These are phyloP conservation scores for Rhopalosiphum nymphaeae DNA, from an alignment of 2,888 invertebrate species.

Conservation along the genomic window DNA sequence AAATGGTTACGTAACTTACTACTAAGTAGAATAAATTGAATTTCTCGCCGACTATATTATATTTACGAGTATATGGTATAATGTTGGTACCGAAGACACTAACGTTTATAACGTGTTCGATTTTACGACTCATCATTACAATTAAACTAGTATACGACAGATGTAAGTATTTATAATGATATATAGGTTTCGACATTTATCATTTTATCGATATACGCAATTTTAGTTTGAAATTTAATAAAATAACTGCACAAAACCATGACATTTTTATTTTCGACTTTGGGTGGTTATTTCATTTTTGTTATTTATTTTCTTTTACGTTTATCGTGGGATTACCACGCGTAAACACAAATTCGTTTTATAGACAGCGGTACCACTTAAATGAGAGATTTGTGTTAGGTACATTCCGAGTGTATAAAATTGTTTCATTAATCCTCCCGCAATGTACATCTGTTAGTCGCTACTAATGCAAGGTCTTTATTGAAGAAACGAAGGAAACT, in stretches of 20 bases:
- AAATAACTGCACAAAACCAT: not conserved
- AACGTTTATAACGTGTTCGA: not conserved
- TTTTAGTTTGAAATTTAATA: not conserved
- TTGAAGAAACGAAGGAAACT: not conserved
- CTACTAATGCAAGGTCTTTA: constrained; percentile 8
- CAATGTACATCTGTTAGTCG: not conserved
- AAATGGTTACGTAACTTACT: not conserved
- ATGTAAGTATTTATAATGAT: not conserved
- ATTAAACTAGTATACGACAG: not conserved
- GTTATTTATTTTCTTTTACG: not conserved
- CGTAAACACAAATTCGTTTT: constrained; percentile 1
- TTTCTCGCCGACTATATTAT: not conserved
- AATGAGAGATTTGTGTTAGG: constrained; percentile 25
- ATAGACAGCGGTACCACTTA: not conserved
- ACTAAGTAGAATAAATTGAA: not conserved
- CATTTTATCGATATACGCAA: not conserved
- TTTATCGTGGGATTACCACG: not conserved
- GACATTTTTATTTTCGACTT: not conserved
- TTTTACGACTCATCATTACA: not conserved
- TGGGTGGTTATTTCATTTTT: not conserved
- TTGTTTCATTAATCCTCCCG: constrained; percentile 20
- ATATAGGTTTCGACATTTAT: not conserved
- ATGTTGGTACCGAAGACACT: not conserved
- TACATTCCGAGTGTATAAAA: not conserved
- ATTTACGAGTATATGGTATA: not conserved